Base-by-base conservation (phyloP, 2,888 invertebrate genomes). In the Germaria angustata region DNA sequence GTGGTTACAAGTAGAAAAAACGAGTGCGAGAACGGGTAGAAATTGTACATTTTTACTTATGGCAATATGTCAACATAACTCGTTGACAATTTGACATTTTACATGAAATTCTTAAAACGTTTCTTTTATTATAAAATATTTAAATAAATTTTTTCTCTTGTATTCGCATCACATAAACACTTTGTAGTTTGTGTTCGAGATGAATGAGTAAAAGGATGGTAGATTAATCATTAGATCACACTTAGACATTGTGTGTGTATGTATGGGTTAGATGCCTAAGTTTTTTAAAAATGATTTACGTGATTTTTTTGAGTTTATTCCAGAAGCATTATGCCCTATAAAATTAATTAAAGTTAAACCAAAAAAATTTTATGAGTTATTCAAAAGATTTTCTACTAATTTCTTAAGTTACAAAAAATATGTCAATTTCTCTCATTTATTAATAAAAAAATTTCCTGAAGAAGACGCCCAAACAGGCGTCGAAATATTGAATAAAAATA, bases 11-110 rank as follows among this genome's bases (percentile, higher is more conserved):
- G 8, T 2, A 49, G 17, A 13, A 49, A 32, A 71, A 65, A 28
- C 28, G 6, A 6, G 6, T 3, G 28, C 17, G 46, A 72, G 49
- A 49, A 36, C 36, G 20, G 6, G 13, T 7, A 57, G 7, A 49
- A 32, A 32, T 63, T 72, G 28, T 69, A 69, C 63, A n/a, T n/a
- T 28, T 28, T 66, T 71, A 39, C 39, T 9, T 32, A 53, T 32
- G 55, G 80, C 65, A 77, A 84, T 78, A 80, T 80, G 80, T 80
- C 80, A 77, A 80, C 82, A 71, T 68, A 28, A 76, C 71, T 72
- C 71, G 71, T 81, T 84, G 84, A 81, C 84, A 84, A 73, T 81
- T 80, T 84, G 84, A 84, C 84, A 80, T 77, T 81, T 81, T 69
- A 81, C 72, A 59, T 46, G 66, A 81, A 77, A 78, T 77, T 72